These are phyloP conservation scores for Eupithecia inturbata DNA, from an alignment of 2,888 invertebrate species.

Conservation along the genomic window DNA sequence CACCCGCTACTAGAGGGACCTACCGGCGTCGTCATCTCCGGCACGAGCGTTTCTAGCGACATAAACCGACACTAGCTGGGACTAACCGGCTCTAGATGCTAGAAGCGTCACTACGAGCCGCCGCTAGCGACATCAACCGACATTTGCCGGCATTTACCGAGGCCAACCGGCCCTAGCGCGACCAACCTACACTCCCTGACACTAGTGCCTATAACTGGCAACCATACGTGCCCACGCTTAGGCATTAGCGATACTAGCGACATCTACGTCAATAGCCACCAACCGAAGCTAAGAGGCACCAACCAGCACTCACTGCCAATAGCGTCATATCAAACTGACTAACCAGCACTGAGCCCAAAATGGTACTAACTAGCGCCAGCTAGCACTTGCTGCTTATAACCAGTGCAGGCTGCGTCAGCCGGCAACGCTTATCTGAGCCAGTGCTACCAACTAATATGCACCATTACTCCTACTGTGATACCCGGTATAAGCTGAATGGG, in stretches of 20 bases:
- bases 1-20: not conserved
- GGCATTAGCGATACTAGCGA: not conserved
- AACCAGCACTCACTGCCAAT: not conserved
- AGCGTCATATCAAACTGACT: not conserved
- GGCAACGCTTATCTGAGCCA: not conserved
- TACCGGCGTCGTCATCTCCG: not conserved
- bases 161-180: not conserved
- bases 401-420: not conserved
- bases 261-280: not conserved
- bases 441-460: not conserved
- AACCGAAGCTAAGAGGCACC: not conserved
- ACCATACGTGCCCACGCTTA: not conserved
- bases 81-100: not conserved
- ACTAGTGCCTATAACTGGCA: not conserved
- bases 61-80: not conserved
- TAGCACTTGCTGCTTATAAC: not conserved
- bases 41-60: conserved; percentile 47
- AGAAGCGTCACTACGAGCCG: not conserved
- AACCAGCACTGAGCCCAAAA: not conserved
- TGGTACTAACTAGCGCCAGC: not conserved
- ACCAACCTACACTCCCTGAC: not conserved
- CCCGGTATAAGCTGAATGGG: not conserved
- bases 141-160: not conserved
- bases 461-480: not conserved
- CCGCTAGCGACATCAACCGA: not conserved